These are phyloP conservation scores for Pipra filicauda DNA, from an alignment of 2,113 vertebrate species.

Conservation along the genomic window DNA sequence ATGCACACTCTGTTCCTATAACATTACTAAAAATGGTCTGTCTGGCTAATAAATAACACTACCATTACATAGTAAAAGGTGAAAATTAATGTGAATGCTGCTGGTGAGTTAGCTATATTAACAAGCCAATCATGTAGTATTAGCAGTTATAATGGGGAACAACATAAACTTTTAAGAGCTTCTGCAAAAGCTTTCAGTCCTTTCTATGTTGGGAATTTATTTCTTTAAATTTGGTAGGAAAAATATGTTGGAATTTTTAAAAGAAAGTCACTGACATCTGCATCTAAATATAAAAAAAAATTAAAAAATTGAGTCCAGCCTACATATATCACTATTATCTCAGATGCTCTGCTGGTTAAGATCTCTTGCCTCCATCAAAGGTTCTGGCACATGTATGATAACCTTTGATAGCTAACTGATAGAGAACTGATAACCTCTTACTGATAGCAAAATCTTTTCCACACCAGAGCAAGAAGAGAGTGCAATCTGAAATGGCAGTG, in stretches of 20 bases:
- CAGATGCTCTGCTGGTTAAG: not conserved
- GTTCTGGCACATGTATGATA: not conserved
- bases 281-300: not conserved
- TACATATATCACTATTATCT: not conserved
- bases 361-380: not conserved
- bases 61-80: conserved; percentile 46
- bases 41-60: conserved; percentile 59
- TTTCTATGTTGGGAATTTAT: not conserved
- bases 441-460: conserved; percentile 5
- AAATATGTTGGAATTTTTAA: not conserved
- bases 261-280: not conserved
- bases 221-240: not conserved
- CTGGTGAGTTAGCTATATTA: conserved; percentile 31
- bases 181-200: not conserved
- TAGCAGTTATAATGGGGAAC: conserved; percentile 9
- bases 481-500: not conserved
- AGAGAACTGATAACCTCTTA: not conserved
- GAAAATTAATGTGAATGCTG: conserved; percentile 46
- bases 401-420: not conserved
- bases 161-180: conserved; percentile 43
- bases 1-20: conserved; percentile 43
- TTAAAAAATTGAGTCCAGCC: not conserved
- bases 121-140: conserved; percentile 20
- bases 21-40: conserved; percentile 50
- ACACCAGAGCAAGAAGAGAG: not conserved